phyloP scores from a whole-genome alignment of 2,888 invertebrate species.

The Erebia palarica region DNA sequence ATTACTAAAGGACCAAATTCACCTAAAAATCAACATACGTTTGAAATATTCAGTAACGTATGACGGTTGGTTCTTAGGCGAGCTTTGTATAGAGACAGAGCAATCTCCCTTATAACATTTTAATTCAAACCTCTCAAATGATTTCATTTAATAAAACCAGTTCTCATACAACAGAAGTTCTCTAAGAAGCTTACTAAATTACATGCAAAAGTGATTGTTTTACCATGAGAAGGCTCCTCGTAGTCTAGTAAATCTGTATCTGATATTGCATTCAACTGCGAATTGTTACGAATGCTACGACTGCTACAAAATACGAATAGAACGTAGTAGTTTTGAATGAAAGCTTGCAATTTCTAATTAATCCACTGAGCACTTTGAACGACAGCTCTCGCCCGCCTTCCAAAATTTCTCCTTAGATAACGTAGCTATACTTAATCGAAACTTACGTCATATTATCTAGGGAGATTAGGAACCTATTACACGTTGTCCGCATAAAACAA shows the following conservation, averaged over 20 bases:
- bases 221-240: background rate
- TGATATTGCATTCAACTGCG: background rate
- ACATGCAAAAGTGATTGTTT: background rate
- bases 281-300: background rate
- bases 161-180: no score
- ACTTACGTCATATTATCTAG: background rate
- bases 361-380: constrained; percentile 9
- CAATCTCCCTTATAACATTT: no score
- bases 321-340: background rate
- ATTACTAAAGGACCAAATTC: no score
- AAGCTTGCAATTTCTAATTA: constrained; percentile 17
- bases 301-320: background rate
- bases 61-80: no score
- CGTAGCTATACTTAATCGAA: background rate
- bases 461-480: no score
- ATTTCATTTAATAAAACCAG: no score
- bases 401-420: constrained; percentile 10
- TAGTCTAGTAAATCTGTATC: background rate
- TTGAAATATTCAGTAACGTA: no score
- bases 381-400: constrained; percentile 1
- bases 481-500: no score
- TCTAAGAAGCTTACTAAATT: no score
- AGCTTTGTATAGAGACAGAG: no score
- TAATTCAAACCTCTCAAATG: no score
- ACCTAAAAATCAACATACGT: no score